phyloP scores from a whole-genome alignment of 2,113 vertebrate species.

The Hemicordylus capensis region DNA sequence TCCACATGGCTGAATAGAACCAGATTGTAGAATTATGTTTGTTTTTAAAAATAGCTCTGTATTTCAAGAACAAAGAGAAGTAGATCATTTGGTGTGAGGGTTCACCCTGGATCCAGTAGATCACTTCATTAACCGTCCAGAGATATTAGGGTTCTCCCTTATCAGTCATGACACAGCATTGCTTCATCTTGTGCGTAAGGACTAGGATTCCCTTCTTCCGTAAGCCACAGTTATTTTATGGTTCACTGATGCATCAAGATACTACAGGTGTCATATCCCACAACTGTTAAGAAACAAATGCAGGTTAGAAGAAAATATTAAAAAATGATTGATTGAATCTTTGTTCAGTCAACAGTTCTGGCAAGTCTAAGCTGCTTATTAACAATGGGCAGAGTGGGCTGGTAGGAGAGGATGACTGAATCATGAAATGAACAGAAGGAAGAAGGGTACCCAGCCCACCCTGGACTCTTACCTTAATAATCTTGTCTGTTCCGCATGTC shows the following conservation, averaged over 20 bases:
- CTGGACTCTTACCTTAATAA: slow-evolving; percentile 86
- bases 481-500: slow-evolving; percentile 93
- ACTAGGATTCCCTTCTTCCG: slow-evolving; percentile 52
- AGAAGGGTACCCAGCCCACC: no score
- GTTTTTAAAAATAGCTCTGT: slow-evolving; percentile 77
- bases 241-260: slow-evolving; percentile 76
- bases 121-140: slow-evolving; percentile 23
- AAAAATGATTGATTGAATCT: background rate
- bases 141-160: slow-evolving; percentile 44
- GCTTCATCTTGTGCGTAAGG: slow-evolving; percentile 50
- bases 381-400: background rate
- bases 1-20: slow-evolving; percentile 58
- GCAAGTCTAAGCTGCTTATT: no score
- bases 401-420: no score
- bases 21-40: slow-evolving; percentile 69
- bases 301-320: background rate
- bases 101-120: slow-evolving; percentile 40
- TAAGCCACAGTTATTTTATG: slow-evolving; percentile 36
- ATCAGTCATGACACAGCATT: background rate
- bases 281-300: slow-evolving; percentile 76
- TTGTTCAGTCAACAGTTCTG: no score
- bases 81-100: slow-evolving; percentile 62
- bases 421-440: no score
- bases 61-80: slow-evolving; percentile 66
- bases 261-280: slow-evolving; percentile 99